phyloP scores from a whole-genome alignment of 2,797 vertebrate genomes.

The Squalus acanthias region DNA sequence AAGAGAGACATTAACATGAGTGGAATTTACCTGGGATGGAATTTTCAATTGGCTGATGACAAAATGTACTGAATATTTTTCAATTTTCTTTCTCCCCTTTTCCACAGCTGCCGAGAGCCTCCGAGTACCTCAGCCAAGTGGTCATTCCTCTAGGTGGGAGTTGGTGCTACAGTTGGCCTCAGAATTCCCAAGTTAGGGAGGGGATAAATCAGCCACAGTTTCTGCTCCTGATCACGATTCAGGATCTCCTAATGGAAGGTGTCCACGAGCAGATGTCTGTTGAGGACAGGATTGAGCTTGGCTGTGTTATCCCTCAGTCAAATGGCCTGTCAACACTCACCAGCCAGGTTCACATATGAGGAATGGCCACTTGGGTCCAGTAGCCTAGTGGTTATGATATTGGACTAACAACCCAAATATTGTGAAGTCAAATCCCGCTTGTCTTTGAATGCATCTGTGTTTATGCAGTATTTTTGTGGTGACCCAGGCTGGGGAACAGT shows the following conservation, averaged over 20 bases:
- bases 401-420: neutral
- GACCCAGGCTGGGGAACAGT: too few relatives aligned
- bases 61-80: neutral
- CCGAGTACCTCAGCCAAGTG: neutral
- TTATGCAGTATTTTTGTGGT: too few relatives aligned
- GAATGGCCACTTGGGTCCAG: neutral
- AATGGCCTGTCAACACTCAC: neutral
- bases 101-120: too few relatives aligned
- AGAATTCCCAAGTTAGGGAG: neutral
- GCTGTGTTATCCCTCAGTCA: neutral
- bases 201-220: neutral
- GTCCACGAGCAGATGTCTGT: neutral
- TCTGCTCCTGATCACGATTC: neutral
- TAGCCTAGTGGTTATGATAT: neutral
- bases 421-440: neutral
- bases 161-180: neutral
- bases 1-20: neutral
- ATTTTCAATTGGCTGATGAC: neutral
- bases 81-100: neutral
- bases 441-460: too few relatives aligned
- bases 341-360: too few relatives aligned
- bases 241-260: neutral
- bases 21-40: neutral
- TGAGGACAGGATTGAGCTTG: neutral
- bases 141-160: neutral